Base-by-base conservation (phyloP, 1,140 invertebrate species). In the Vanessa tameamea region DNA sequence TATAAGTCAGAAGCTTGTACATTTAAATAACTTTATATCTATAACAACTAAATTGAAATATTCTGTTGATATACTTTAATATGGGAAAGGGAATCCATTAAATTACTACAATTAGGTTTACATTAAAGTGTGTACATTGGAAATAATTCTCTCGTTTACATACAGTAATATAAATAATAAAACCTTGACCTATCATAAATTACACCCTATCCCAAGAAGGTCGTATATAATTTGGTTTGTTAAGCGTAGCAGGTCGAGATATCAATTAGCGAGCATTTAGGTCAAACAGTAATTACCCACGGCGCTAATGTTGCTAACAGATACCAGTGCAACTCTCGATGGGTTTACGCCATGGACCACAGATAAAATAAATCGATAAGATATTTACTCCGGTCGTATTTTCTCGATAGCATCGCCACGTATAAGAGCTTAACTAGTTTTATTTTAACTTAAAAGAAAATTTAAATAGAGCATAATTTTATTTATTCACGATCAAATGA, bases 201-300 rank as follows among this genome's bases (percentile, higher is more conserved):
- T 69, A 69, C 59, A 71, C 66, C 72, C 72, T 78, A 65, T 66
- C 69, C 20, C 65, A 78, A 47, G 50, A 67, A 73, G 64, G 70
- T 72, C 63, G 55, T 69, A 51, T 72, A 72, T 53, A 72, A 72
- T 75, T 75, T 61, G 66, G 51, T 53, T 20, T 66, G 63, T 55
- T 64, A 48, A 64, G 37, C 69, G 72, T 48, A 69, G 64, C 66
- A 59, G 73, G 64, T 75, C 73, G 63, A 77, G 76, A 73, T 78
- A 75, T 78, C 73, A 78, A 78, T 78, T 78, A 75, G 51, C 76
- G 64, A 78, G 69, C 77, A 87, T 83, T 80, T 81, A 76, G 87
- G 87, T 85, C 87, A 86, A 75, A 75, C 74, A 79, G 80, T 84
- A 88, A 89, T 90, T 90, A 89, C 84, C 80, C 72, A 53, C 65